These are phyloP conservation scores for Trachelus iudaicus DNA, from an alignment of 2,888 invertebrate genomes.

Conservation along the genomic window DNA sequence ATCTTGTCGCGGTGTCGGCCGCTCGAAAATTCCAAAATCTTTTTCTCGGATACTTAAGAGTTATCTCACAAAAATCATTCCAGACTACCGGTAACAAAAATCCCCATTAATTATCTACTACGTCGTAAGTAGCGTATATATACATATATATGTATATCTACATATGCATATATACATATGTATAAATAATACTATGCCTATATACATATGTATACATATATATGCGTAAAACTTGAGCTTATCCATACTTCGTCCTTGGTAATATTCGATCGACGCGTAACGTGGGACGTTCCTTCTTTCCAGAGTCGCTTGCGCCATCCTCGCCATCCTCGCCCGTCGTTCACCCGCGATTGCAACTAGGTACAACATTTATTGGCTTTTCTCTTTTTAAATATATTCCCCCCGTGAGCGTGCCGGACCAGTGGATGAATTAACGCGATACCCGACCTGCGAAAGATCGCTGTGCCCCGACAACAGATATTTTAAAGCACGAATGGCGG, in stretches of 20 bases:
- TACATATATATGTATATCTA: too few relatives aligned
- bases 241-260: not conserved
- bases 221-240: constrained; percentile 1
- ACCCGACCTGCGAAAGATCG: too few relatives aligned
- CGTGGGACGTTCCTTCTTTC: not conserved
- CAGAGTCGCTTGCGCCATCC: not conserved
- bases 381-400: too few relatives aligned
- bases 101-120: not conserved
- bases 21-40: too few relatives aligned
- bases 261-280: not conserved
- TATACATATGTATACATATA: too few relatives aligned
- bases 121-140: not conserved
- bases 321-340: not conserved
- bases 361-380: not conserved
- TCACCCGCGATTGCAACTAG: not conserved
- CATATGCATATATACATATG: too few relatives aligned
- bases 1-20: too few relatives aligned
- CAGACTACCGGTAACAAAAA: not conserved
- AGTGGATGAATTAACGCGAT: too few relatives aligned
- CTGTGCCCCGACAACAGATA: too few relatives aligned
- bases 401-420: too few relatives aligned
- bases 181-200: too few relatives aligned
- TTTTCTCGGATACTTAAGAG: not conserved
- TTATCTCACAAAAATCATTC: not conserved
- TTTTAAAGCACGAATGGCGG: too few relatives aligned